Percentiles rank a stretch among this genome's conserved stretches.
Conservation (phyloP, 2,797 vertebrate genomes). For the Spinus pinus region DNA sequence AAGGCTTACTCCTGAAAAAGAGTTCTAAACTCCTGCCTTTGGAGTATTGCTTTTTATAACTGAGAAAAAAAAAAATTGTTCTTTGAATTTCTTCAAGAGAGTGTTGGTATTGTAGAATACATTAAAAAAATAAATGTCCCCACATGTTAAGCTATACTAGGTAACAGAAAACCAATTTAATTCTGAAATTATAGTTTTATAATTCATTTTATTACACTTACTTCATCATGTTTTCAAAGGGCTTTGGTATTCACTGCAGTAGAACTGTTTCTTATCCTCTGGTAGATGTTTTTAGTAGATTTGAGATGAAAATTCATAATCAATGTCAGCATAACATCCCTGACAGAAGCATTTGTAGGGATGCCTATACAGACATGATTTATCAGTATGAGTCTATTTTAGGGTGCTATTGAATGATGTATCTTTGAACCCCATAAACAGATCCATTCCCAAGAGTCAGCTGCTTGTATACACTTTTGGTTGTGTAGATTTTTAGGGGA, state of each 20-base stretch:
- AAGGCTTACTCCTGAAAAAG: neutral
- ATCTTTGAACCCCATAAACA: neutral
- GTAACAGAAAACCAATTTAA: neutral
- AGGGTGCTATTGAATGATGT: neutral
- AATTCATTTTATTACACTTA: neutral
- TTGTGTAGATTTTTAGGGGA: neutral
- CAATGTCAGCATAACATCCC: neutral
- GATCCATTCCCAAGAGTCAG: neutral
- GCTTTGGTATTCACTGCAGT: neutral
- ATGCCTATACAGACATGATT: neutral
- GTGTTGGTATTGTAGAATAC: neutral
- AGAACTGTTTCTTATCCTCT: neutral
- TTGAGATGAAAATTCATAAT: neutral
- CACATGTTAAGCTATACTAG: neutral
- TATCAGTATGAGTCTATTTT: neutral
- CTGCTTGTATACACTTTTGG: neutral
- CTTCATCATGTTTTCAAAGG: neutral
- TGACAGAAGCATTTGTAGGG: neutral
- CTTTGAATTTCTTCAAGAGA: slow-evolving; percentile 1
- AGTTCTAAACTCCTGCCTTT: neutral
- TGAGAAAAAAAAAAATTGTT: neutral
- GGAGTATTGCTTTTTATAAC: neutral
- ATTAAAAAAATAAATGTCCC: neutral
- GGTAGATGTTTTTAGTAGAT: neutral
- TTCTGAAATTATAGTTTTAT: neutral